A percentile compares a stretch with the other conserved stretches of the same genome.
phyloP scores from a whole-genome alignment of 1,140 invertebrate genomes.

The Heterodera carotae region DNA sequence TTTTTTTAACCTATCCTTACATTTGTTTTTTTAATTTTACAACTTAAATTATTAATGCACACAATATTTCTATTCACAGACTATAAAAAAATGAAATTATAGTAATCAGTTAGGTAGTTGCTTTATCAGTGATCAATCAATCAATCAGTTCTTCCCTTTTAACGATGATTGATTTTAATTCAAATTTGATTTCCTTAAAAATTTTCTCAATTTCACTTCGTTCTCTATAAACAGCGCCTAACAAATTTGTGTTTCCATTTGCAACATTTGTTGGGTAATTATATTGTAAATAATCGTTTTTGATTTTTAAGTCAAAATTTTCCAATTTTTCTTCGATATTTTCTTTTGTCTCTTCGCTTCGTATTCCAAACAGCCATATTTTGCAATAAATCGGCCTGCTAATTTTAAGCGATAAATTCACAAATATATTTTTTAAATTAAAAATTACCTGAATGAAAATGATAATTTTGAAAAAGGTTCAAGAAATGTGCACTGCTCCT shows the following conservation, averaged over 20 bases:
- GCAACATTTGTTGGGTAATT: neutral
- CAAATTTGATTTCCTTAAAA: neutral
- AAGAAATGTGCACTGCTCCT: neutral
- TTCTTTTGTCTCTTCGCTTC: neutral
- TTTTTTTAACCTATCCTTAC: no score
- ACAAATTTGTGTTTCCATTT: neutral
- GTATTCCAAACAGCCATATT: neutral
- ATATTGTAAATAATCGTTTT: neutral
- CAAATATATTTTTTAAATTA: neutral
- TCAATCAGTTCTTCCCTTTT: neutral
- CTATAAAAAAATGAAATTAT: no score
- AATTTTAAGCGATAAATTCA: neutral
- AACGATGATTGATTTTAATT: neutral
- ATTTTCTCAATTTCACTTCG: neutral
- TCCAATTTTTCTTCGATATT: neutral
- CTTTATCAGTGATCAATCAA: neutral
- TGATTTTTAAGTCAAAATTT: neutral
- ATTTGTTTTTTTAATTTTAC: no score
- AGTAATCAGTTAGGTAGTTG: no score
- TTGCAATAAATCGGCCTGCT: neutral
- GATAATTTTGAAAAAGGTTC: neutral
- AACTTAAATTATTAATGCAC: no score
- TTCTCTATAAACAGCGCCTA: neutral
- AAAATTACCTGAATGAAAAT: neutral
- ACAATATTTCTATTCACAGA: no score